phyloP scores from a whole-genome alignment of 2,113 vertebrate genomes.

The Varanus komodoensis region DNA sequence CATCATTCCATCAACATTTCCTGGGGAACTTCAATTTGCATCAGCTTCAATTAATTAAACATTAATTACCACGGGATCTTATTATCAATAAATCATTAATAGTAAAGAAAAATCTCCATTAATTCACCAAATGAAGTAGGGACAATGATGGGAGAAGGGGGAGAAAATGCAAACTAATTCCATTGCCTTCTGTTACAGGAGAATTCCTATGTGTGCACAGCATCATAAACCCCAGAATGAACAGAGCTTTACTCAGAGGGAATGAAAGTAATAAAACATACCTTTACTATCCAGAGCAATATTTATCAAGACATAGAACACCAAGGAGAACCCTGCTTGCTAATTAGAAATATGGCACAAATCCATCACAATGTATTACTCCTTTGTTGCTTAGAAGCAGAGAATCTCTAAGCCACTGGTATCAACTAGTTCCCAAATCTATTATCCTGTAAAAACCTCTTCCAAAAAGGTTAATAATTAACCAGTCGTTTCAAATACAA shows the following conservation, averaged over 20 bases:
- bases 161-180: neutral
- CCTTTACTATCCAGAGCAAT: neutral
- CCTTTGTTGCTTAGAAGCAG: neutral
- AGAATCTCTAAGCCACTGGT: neutral
- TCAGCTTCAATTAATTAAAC: constrained; percentile 1
- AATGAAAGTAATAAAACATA: neutral
- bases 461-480: neutral
- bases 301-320: neutral
- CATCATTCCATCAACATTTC: neutral
- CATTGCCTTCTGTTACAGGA: neutral
- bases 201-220: neutral
- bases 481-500: neutral
- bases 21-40: neutral
- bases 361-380: constrained; percentile 1
- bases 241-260: neutral
- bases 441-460: constrained; percentile 1
- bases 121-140: neutral
- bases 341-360: constrained; percentile 1
- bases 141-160: neutral
- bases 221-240: neutral
- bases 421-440: neutral
- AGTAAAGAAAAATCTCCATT: constrained; percentile 9
- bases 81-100: neutral
- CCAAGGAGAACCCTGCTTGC: neutral
- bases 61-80: neutral